Conservation (phyloP, 2,797 vertebrate species). For the Mionectes olivaceus region DNA sequence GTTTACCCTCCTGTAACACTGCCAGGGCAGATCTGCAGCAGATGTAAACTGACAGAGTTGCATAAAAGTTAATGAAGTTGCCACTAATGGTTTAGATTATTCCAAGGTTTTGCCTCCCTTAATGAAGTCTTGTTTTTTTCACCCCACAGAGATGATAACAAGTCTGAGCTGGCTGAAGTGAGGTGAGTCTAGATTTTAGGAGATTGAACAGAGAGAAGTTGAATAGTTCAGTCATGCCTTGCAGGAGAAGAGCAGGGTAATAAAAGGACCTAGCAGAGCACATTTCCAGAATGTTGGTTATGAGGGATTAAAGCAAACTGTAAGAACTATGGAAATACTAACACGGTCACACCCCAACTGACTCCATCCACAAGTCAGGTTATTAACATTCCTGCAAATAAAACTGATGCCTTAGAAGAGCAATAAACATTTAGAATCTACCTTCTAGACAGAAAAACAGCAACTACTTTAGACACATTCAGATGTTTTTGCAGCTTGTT, state of each 20-base stretch:
- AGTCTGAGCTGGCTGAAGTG: not conserved
- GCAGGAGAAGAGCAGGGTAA: not conserved
- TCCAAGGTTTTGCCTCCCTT: not conserved
- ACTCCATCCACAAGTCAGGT: not conserved
- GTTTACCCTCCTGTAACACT: not conserved
- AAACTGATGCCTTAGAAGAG: not conserved
- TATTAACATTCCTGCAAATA: not conserved
- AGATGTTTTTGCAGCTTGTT: accelerated
- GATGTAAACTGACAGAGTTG: not conserved
- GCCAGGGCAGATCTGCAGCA: not conserved
- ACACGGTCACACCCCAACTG: not conserved
- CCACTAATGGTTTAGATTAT: not conserved
- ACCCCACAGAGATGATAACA: not conserved
- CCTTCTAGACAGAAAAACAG: not conserved
- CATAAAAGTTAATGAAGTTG: not conserved
- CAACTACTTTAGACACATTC: not conserved
- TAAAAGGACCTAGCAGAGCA: not conserved
- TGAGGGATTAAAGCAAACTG: not conserved
- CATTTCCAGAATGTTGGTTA: not conserved
- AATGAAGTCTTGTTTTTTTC: not conserved
- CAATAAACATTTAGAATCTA: not conserved
- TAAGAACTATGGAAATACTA: not conserved
- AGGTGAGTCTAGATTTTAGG: not conserved
- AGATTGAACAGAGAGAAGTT: not conserved
- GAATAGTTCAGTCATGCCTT: not conserved